Percentiles rank a stretch among this genome's conserved stretches.
phyloP scores from a whole-genome alignment of 2,113 vertebrate genomes.

The Rhea americana region DNA sequence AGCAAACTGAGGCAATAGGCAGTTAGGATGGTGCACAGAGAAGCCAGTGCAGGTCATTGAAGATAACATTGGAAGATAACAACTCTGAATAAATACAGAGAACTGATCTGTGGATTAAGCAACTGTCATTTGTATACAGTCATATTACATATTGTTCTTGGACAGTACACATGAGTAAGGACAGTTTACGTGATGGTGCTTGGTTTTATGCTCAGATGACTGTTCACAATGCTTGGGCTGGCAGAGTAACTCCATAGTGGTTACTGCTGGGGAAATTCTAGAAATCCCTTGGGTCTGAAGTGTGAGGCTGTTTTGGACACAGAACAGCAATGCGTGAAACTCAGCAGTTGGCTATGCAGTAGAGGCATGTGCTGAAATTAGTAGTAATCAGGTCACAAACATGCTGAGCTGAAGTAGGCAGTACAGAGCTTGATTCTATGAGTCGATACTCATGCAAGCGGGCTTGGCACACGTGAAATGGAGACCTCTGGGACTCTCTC shows the following conservation, averaged over 20 bases:
- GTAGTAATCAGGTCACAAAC: background rate
- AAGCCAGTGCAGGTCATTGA: background rate
- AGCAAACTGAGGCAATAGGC: background rate
- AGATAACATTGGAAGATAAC: background rate
- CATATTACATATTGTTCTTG: background rate
- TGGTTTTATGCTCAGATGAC: background rate
- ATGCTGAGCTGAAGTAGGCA: background rate
- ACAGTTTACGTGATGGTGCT: background rate
- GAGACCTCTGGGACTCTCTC: background rate
- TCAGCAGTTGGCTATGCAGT: background rate
- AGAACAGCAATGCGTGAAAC: background rate
- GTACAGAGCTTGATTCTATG: background rate
- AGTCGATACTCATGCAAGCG: background rate
- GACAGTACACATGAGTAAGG: background rate
- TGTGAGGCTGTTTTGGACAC: background rate
- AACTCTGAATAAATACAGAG: background rate
- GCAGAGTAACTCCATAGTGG: slow-evolving; percentile 5
- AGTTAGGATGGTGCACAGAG: background rate
- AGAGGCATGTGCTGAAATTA: background rate
- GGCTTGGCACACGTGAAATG: background rate
- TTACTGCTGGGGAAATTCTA: slow-evolving; percentile 54
- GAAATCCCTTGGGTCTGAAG: background rate
- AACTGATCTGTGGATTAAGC: background rate
- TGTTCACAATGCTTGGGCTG: background rate
- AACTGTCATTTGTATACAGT: background rate